Conservation (phyloP, 2,797 vertebrate genomes). For the Picus viridis region DNA sequence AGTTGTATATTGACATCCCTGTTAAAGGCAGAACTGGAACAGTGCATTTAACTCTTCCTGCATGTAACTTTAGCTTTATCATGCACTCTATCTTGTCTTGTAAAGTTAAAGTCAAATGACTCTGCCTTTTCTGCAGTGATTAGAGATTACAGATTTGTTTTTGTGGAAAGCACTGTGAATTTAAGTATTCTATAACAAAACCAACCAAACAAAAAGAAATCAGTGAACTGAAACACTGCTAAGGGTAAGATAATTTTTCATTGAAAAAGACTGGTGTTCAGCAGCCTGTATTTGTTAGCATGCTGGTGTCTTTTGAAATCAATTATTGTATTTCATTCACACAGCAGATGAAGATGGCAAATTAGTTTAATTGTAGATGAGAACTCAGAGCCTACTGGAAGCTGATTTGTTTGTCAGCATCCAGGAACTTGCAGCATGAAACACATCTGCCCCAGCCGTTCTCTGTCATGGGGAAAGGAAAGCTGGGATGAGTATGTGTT, state of each 20-base stretch:
- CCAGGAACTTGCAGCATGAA: conserved; percentile 23
- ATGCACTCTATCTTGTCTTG: neutral
- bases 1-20: neutral
- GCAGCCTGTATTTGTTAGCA: neutral
- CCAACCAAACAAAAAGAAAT: neutral
- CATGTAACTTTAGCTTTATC: neutral
- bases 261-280: neutral
- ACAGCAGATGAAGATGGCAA: conserved; percentile 25
- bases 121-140: neutral
- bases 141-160: neutral
- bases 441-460: neutral
- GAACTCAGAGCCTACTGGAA: conserved; percentile 30
- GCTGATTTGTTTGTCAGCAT: conserved; percentile 40
- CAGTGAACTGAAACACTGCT: neutral
- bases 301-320: conserved; percentile 16
- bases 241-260: neutral
- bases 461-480: neutral
- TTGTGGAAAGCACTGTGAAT: neutral
- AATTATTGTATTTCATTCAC: conserved; percentile 25
- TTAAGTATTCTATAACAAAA: neutral
- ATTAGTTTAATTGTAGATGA: conserved; percentile 48
- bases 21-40: neutral
- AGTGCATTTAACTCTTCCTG: neutral
- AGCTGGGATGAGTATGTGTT: neutral
- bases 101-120: neutral